Evolutionary conservation across 2,797 vertebrate species (phyloP).

Genomic region (Spinibarbus caldwelli): DNA sequence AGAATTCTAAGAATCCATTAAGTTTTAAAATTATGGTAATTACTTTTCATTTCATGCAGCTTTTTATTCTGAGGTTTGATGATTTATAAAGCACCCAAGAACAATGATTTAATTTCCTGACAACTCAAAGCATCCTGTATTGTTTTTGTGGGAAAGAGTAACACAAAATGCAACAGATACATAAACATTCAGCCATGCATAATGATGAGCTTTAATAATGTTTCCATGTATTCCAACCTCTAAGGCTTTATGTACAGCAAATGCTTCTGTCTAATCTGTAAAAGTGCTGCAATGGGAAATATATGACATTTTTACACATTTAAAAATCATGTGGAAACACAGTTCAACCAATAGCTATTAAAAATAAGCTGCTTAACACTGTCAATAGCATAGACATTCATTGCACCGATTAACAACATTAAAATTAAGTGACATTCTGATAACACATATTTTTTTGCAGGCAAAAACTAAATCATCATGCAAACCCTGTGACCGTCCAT

Average conservation of each 20-base stretch:
- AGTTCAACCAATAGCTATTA: conserved; percentile 34
- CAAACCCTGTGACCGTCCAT: conserved; percentile 42
- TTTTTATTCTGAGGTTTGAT: conserved; percentile 66
- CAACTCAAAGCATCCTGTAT: conserved; percentile 53
- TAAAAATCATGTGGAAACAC: conserved; percentile 25
- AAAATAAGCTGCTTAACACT: conserved; percentile 43
- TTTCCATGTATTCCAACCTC: conserved; percentile 47
- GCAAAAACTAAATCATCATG: conserved; percentile 37
- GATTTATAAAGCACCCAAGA: conserved; percentile 70
- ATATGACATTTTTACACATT: conserved; percentile 35
- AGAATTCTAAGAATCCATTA: background rate
- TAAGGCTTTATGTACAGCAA: conserved; percentile 73
- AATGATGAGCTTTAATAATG: conserved; percentile 54
- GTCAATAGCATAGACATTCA: conserved; percentile 46
- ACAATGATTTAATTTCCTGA: conserved; percentile 63
- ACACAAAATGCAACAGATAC: conserved; percentile 36
- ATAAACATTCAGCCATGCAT: conserved; percentile 72
- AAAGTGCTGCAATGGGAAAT: conserved; percentile 45
- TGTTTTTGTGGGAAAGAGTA: conserved; percentile 1
- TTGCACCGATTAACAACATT: conserved; percentile 16
- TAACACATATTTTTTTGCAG: no score
- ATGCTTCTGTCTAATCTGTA: conserved; percentile 60
- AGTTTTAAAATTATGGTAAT: background rate
- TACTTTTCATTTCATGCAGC: background rate
- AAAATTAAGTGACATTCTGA: conserved; percentile 43